Conservation (phyloP, 2,113 vertebrate genomes). For the Struthidea cinerea region DNA sequence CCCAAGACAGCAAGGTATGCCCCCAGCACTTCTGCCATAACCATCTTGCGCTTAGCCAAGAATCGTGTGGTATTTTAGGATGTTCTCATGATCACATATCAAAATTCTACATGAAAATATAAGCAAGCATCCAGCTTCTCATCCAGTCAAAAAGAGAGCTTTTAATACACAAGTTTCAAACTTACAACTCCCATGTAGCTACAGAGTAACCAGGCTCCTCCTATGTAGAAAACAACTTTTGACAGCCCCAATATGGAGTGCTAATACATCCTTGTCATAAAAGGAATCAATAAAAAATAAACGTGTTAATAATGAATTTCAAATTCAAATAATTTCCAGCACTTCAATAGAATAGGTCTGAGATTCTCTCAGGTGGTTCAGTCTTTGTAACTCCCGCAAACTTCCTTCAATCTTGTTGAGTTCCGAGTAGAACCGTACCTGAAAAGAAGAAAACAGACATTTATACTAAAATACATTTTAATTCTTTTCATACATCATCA, state of each 20-base stretch:
- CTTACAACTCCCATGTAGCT: neutral
- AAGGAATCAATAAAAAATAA: slow-evolving; percentile 55
- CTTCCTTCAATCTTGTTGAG: slow-evolving; percentile 92
- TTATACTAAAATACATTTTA: neutral
- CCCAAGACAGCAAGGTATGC: neutral
- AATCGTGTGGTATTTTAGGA: neutral
- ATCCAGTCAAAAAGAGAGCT: neutral
- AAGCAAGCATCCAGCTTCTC: neutral
- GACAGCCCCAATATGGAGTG: slow-evolving; percentile 50
- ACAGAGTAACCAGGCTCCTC: slow-evolving; percentile 12
- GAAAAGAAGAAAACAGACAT: neutral
- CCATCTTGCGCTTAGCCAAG: neutral
- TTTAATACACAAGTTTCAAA: neutral
- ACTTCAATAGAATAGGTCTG: slow-evolving; percentile 91
- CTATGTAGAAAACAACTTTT: slow-evolving; percentile 27
- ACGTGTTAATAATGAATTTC: slow-evolving; percentile 54
- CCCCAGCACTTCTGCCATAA: neutral
- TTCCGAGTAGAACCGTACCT: slow-evolving; percentile 88
- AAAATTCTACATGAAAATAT: neutral
- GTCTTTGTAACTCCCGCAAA: slow-evolving; percentile 79
- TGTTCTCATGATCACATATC: neutral
- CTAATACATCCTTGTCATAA: slow-evolving; percentile 35
- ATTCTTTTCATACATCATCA: neutral
- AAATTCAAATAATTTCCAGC: slow-evolving; percentile 85
- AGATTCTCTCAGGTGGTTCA: slow-evolving; percentile 66